Percentiles rank a stretch among this genome's conserved stretches.
phyloP scores from a whole-genome alignment of 2,888 invertebrate species.

The Apodemia zela region DNA sequence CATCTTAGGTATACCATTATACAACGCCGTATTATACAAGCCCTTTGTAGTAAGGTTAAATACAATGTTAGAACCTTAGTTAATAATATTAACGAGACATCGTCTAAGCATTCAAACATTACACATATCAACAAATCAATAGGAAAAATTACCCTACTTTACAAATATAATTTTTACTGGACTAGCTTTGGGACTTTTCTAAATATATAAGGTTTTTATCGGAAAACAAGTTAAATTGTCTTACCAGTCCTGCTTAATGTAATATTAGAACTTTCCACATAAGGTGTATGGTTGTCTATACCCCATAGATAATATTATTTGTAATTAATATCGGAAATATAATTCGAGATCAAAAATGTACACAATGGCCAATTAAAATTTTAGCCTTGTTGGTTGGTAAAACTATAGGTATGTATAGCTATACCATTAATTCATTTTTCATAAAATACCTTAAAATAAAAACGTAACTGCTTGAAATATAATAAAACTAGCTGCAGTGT shows the following conservation, averaged over 20 bases:
- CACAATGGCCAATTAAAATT: too few relatives aligned
- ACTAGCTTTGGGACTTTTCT: constrained; percentile 32
- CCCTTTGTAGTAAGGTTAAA: constrained; percentile 6
- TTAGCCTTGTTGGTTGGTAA: too few relatives aligned
- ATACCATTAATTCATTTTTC: too few relatives aligned
- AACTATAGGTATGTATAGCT: too few relatives aligned
- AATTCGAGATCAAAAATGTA: too few relatives aligned
- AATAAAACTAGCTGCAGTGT: too few relatives aligned
- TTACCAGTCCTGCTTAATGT: constrained; percentile 4
- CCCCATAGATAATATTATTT: background rate
- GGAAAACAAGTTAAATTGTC: background rate
- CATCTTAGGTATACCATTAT: constrained; percentile 15
- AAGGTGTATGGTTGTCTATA: background rate
- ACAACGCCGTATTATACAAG: constrained; percentile 10
- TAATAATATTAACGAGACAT: constrained; percentile 5
- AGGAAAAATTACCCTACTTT: constrained; percentile 26
- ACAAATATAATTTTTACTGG: constrained; percentile 28
- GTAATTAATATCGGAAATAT: too few relatives aligned
- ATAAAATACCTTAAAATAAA: too few relatives aligned
- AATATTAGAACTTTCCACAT: background rate
- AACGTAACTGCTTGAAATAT: too few relatives aligned
- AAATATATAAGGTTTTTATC: constrained; percentile 8
- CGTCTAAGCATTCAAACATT: constrained; percentile 27
- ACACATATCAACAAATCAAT: constrained; percentile 23
- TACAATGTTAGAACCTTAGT: constrained; percentile 12